These are phyloP conservation scores for Euplagia quadripunctaria DNA, from an alignment of 2,888 invertebrate genomes.

Conservation along the genomic window DNA sequence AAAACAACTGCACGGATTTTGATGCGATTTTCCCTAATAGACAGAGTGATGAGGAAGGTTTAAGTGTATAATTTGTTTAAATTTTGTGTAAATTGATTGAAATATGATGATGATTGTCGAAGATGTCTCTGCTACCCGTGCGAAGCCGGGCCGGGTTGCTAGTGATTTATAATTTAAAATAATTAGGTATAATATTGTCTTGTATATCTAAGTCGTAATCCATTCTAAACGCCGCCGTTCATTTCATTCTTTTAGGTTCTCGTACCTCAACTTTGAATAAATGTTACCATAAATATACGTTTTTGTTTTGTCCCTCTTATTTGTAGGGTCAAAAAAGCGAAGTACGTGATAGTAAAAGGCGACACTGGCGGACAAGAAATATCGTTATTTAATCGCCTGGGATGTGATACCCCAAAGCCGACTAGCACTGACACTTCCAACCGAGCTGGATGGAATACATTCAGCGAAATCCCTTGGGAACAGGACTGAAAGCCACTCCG, in stretches of 20 bases:
- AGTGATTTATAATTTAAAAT: too few relatives aligned
- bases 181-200: too few relatives aligned
- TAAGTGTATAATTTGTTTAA: too few relatives aligned
- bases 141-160: too few relatives aligned
- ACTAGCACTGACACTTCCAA: constrained; percentile 47
- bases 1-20: too few relatives aligned
- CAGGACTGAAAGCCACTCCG: constrained; percentile 64
- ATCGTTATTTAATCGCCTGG: constrained; percentile 31
- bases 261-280: background rate
- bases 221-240: too few relatives aligned
- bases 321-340: constrained; percentile 36
- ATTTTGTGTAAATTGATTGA: too few relatives aligned
- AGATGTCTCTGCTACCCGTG: too few relatives aligned
- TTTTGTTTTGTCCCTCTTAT: constrained; percentile 22
- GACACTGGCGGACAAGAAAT: constrained; percentile 23
- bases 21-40: too few relatives aligned
- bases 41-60: too few relatives aligned
- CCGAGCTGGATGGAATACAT: constrained; percentile 57
- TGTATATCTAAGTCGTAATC: too few relatives aligned
- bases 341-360: constrained; percentile 18
- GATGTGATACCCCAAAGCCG: constrained; percentile 25
- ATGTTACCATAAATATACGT: background rate
- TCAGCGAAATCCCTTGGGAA: constrained; percentile 61
- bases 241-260: background rate
- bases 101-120: too few relatives aligned